A percentile compares a stretch with the other conserved stretches of the same genome.
These are phyloP conservation scores for Ophion costatus DNA, from an alignment of 2,888 invertebrate species.

Conservation along the genomic window DNA sequence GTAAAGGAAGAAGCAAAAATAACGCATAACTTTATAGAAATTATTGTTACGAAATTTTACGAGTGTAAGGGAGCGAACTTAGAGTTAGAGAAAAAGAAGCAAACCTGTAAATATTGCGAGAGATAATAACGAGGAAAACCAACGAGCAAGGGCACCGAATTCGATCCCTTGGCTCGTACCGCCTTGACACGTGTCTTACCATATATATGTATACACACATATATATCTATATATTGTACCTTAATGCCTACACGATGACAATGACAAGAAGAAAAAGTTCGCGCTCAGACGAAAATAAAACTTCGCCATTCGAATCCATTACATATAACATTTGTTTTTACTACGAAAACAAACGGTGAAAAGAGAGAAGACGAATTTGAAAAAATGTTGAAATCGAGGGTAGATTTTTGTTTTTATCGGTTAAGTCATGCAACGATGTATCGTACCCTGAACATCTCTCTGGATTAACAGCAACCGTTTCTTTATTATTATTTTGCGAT, in stretches of 20 bases:
- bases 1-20: conserved; percentile 25
- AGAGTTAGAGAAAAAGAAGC: conserved; percentile 8
- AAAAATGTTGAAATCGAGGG: conserved; percentile 51
- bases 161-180: not conserved
- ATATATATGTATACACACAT: not conserved
- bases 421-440: conserved; percentile 65
- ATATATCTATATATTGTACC: conserved; percentile 39
- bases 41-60: conserved; percentile 62
- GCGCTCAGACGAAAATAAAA: conserved; percentile 7
- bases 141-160: not conserved
- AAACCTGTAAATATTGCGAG: conserved; percentile 51
- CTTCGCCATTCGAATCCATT: not conserved
- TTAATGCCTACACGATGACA: conserved; percentile 34
- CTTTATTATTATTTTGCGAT: conserved; percentile 64
- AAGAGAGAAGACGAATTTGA: not conserved
- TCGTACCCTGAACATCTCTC: conserved; percentile 59
- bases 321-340: conserved; percentile 18
- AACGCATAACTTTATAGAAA: conserved; percentile 41
- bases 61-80: conserved; percentile 47
- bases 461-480: conserved; percentile 33
- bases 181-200: conserved; percentile 34
- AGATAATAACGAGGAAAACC: not conserved
- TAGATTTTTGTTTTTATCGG: conserved; percentile 57
- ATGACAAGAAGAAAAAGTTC: conserved; percentile 10
- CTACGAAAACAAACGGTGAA: conserved; percentile 23